These are phyloP conservation scores for Neotoma lepida DNA, from an alignment of 2,113 vertebrate genomes.

Conservation along the genomic window DNA sequence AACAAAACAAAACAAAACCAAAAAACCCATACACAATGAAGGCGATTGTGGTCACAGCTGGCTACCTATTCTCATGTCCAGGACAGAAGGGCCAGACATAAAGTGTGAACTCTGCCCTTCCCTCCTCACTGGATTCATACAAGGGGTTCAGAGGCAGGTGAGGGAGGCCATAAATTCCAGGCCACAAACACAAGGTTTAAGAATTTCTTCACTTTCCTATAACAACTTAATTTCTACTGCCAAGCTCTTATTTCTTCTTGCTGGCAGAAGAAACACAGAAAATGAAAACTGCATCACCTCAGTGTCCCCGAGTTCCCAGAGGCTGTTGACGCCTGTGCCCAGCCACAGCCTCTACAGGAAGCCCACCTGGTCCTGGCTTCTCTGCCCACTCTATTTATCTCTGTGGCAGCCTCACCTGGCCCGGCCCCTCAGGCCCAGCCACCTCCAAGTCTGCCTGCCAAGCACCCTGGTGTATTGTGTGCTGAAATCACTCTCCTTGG, in stretches of 20 bases:
- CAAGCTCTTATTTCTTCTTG: constrained; percentile 29
- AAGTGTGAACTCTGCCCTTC: background rate
- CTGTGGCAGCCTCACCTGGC: background rate
- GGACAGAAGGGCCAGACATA: background rate
- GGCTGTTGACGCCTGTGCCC: background rate
- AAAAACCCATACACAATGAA: background rate
- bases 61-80: background rate
- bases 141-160: background rate
- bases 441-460: background rate
- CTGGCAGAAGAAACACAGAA: background rate
- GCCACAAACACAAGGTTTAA: background rate
- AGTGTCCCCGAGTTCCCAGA: background rate
- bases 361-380: background rate
- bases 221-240: constrained; percentile 6
- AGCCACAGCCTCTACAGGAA: background rate
- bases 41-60: background rate
- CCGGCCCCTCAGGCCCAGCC: background rate
- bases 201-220: constrained; percentile 26
- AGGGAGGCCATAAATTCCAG: background rate
- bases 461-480: background rate
- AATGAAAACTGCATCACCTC: background rate
- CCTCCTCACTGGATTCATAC: background rate
- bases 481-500: background rate
- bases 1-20: background rate
- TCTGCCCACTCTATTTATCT: background rate